Percentiles rank a stretch among this genome's conserved stretches.
Evolutionary conservation across 2,888 invertebrate species (phyloP).

Genomic region (Lathronympha strigana): DNA sequence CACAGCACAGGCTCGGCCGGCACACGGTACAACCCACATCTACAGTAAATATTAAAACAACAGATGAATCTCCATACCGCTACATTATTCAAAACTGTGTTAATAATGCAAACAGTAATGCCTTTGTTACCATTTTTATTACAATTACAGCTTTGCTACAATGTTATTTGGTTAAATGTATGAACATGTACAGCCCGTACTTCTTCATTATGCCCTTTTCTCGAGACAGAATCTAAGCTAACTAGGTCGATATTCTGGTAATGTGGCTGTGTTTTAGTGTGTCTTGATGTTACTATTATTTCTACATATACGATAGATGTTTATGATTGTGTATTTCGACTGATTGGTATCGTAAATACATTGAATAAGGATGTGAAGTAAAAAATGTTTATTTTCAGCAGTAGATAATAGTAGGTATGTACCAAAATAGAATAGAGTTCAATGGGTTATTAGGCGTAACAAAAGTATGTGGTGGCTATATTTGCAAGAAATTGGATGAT

Average conservation of each 20-base stretch:
- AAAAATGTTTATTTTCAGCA: too few relatives aligned
- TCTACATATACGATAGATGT: constrained; percentile 2
- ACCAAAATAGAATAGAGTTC: too few relatives aligned
- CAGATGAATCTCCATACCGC: constrained; percentile 53
- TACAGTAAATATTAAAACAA: constrained; percentile 58
- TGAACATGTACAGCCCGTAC: neutral
- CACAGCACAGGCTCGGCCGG: constrained; percentile 52
- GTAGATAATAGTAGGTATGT: too few relatives aligned
- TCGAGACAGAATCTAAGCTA: constrained; percentile 4
- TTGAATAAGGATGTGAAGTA: too few relatives aligned
- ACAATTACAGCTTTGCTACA: neutral
- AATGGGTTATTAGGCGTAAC: too few relatives aligned
- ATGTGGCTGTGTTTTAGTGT: constrained; percentile 14
- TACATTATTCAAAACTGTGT: constrained; percentile 23
- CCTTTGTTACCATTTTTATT: constrained; percentile 13
- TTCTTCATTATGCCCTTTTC: neutral
- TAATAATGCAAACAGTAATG: constrained; percentile 27
- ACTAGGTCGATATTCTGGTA: constrained; percentile 30
- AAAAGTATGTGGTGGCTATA: too few relatives aligned
- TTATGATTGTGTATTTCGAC: neutral
- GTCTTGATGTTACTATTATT: constrained; percentile 5
- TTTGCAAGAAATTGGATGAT: too few relatives aligned
- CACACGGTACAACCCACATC: constrained; percentile 44
- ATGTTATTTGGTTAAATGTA: neutral
- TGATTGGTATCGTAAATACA: neutral